Conservation (phyloP, 2,113 vertebrate species). For the Corapipo altera region DNA sequence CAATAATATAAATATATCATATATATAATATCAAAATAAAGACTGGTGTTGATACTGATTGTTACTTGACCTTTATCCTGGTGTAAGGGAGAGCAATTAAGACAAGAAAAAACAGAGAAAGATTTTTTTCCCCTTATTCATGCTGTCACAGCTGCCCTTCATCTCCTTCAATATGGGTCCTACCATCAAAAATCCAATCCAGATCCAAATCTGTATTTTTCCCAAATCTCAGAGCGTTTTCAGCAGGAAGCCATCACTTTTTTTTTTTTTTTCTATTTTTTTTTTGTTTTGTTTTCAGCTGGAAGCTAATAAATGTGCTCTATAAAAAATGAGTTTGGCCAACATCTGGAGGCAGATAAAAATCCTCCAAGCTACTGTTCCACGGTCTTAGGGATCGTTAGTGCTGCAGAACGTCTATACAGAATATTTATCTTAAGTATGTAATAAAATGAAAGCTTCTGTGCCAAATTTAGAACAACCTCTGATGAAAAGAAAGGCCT, state of each 20-base stretch:
- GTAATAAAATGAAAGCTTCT: constrained; percentile 46
- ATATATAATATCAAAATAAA: neutral
- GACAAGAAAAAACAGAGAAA: neutral
- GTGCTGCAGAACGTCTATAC: neutral
- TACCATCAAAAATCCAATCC: neutral
- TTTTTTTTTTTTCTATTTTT: neutral
- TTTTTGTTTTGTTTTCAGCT: neutral
- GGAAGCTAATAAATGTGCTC: constrained; percentile 23
- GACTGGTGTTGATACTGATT: neutral
- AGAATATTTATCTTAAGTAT: constrained; percentile 42
- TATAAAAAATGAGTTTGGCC: constrained; percentile 43
- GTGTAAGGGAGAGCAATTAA: neutral
- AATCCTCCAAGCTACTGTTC: constrained; percentile 53
- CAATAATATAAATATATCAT: neutral
- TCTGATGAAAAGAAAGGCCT: constrained; percentile 37
- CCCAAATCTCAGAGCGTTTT: neutral
- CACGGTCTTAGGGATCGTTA: constrained; percentile 19
- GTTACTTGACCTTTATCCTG: neutral
- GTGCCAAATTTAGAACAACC: neutral
- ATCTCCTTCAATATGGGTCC: neutral
- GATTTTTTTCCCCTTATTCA: neutral
- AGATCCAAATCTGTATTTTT: neutral
- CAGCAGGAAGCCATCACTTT: neutral
- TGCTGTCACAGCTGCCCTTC: neutral
- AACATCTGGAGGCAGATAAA: constrained; percentile 63